phyloP scores from a whole-genome alignment of 1,140 invertebrate genomes.

The Sinella curviseta region DNA sequence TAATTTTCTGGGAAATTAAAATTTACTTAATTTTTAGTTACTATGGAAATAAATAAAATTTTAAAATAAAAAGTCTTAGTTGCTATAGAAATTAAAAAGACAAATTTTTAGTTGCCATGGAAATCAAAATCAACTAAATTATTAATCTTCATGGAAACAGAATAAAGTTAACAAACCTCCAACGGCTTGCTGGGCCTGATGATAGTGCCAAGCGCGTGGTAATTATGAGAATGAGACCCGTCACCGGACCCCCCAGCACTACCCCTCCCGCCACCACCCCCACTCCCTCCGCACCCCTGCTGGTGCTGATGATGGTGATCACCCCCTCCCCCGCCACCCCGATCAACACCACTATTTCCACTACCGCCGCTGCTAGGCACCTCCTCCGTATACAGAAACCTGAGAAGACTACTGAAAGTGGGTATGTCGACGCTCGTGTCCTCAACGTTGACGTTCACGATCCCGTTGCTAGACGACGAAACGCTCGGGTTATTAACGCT shows the following conservation, averaged over 20 bases:
- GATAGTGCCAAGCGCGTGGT: not conserved
- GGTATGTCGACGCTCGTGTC: constrained; percentile 42
- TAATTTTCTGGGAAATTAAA: too few species aligned
- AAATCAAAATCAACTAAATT: too few species aligned
- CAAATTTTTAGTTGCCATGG: too few species aligned
- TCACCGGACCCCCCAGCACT: not conserved
- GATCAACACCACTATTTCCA: not conserved
- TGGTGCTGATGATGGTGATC: not conserved
- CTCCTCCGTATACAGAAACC: constrained; percentile 46
- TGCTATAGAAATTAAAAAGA: too few species aligned
- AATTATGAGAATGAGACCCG: not conserved
- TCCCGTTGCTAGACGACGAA: constrained; percentile 4
- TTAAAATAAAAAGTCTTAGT: too few species aligned
- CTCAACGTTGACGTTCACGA: constrained; percentile 41
- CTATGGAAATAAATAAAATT: too few species aligned
- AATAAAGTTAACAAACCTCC: too few species aligned
- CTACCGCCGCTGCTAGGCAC: not conserved
- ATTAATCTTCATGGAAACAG: too few species aligned
- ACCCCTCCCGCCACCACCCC: not conserved
- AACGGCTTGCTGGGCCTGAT: not conserved
- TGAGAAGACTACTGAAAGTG: constrained; percentile 38
- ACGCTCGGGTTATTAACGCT: not conserved
- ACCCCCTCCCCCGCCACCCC: not conserved
- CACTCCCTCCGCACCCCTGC: not conserved
- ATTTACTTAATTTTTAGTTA: too few species aligned